These are phyloP conservation scores for Drosophila bocqueti DNA, from an alignment of 1,140 invertebrate genomes.

Conservation along the genomic window DNA sequence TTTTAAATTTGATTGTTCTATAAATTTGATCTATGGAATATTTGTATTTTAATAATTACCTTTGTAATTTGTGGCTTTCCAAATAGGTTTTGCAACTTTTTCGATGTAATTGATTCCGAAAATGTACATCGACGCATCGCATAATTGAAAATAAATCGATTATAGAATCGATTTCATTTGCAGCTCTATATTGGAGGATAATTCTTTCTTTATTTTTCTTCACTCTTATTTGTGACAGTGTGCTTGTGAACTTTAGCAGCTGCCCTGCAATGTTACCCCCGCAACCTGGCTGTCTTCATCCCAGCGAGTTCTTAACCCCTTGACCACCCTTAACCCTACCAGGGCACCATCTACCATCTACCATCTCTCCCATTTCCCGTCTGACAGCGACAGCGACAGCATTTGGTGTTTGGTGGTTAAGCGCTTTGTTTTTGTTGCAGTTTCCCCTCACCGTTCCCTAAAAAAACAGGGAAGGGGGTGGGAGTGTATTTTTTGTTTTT, in stretches of 20 bases:
- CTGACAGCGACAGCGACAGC: conserved; percentile 73
- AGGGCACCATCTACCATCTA: background rate
- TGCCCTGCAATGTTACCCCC: conserved; percentile 28
- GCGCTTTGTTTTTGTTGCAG: conserved; percentile 68
- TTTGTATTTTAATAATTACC: too few species aligned
- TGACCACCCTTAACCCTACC: conserved; percentile 10
- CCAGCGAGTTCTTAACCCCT: conserved; percentile 15
- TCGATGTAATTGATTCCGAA: too few species aligned
- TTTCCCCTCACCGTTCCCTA: background rate
- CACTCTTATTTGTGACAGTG: conserved; percentile 7
- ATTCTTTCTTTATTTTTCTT: background rate
- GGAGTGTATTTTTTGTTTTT: background rate
- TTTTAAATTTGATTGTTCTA: too few species aligned
- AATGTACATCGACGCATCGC: too few species aligned
- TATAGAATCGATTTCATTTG: too few species aligned
- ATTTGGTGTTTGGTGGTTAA: conserved; percentile 79
- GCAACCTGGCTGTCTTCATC: conserved; percentile 10
- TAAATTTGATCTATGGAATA: too few species aligned
- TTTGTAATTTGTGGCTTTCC: background rate
- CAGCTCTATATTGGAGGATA: too few species aligned
- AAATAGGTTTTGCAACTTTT: too few species aligned
- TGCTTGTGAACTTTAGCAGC: conserved; percentile 71
- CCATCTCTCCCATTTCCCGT: conserved; percentile 4
- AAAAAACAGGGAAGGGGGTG: background rate
- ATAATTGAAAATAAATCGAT: too few species aligned